phyloP scores from a whole-genome alignment of 2,113 vertebrate genomes.

The Epinephelus fuscoguttatus region DNA sequence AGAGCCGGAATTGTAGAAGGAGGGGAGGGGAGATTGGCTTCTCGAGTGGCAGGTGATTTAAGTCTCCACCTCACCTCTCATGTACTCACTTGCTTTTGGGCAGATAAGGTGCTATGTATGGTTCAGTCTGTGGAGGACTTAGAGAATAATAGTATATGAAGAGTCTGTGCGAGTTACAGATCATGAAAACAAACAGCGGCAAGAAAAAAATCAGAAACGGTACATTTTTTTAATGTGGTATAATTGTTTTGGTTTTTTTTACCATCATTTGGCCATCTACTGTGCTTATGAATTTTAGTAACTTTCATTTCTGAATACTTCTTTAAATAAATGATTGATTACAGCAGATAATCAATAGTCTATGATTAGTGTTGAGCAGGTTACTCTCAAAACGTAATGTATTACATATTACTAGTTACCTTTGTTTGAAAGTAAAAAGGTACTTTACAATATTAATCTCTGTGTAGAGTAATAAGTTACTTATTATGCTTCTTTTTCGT shows the following conservation, averaged over 20 bases:
- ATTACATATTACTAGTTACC: too few relatives aligned
- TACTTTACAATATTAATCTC: too few relatives aligned
- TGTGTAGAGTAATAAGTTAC: too few relatives aligned
- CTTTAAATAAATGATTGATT: background rate
- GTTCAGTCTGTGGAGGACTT: constrained; percentile 4
- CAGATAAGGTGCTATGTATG: background rate
- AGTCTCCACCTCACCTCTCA: constrained; percentile 31
- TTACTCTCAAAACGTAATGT: too few relatives aligned
- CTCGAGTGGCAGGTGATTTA: constrained; percentile 43
- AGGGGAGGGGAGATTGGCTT: constrained; percentile 14
- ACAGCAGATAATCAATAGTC: background rate
- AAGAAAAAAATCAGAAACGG: background rate
- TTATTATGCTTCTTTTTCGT: too few relatives aligned
- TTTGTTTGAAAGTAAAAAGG: too few relatives aligned
- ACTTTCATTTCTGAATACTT: background rate
- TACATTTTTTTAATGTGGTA: background rate
- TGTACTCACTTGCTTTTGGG: background rate
- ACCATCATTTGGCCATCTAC: background rate
- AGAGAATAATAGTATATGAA: background rate
- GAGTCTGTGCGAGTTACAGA: background rate
- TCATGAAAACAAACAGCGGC: background rate
- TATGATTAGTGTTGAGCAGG: background rate
- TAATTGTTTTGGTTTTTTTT: background rate
- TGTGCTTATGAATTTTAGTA: background rate
- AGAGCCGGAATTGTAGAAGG: constrained; percentile 19